Evolutionary conservation across 64 coral and sea anemone species (phyloP).

Genomic region (Porites lutea): DNA sequence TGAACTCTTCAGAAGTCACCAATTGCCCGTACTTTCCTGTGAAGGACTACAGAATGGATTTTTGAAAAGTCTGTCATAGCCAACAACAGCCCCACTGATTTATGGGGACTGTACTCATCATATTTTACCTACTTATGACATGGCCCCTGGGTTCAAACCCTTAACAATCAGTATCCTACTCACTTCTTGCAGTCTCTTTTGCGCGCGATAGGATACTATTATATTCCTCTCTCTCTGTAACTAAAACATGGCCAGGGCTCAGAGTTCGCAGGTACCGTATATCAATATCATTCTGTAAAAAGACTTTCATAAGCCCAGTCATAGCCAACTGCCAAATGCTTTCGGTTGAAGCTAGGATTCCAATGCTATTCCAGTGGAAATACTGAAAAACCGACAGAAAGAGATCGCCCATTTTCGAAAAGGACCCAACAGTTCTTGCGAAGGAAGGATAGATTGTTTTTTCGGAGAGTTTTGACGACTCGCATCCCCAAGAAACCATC

Average conservation of each 20-base stretch:
- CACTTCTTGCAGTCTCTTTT: slow-evolving; percentile 75
- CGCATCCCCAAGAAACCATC: slow-evolving; percentile 89
- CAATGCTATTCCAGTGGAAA: slow-evolving; percentile 86
- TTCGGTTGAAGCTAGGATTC: slow-evolving; percentile 85
- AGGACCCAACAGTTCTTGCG: slow-evolving; percentile 77
- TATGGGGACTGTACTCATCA: no score
- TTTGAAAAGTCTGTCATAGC: no score
- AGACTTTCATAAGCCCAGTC: slow-evolving; percentile 78
- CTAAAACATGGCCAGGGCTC: slow-evolving; percentile 76
- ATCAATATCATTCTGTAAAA: slow-evolving; percentile 74
- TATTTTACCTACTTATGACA: no score
- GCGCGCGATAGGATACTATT: slow-evolving; percentile 60
- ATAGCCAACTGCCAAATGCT: slow-evolving; percentile 89
- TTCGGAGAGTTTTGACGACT: slow-evolving; percentile 80
- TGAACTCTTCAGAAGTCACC: no score
- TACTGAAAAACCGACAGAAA: slow-evolving; percentile 86
- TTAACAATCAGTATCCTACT: not conserved
- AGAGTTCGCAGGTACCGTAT: slow-evolving; percentile 83
- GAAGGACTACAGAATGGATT: no score
- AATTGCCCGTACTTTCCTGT: no score
- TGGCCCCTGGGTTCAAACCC: no score
- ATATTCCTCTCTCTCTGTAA: slow-evolving; percentile 78
- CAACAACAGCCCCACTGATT: no score
- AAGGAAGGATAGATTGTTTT: slow-evolving; percentile 81
- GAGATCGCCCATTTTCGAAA: slow-evolving; percentile 87